These are phyloP conservation scores for Halcyon chelicuti DNA, from an alignment of 2,797 vertebrate species.

Conservation along the genomic window DNA sequence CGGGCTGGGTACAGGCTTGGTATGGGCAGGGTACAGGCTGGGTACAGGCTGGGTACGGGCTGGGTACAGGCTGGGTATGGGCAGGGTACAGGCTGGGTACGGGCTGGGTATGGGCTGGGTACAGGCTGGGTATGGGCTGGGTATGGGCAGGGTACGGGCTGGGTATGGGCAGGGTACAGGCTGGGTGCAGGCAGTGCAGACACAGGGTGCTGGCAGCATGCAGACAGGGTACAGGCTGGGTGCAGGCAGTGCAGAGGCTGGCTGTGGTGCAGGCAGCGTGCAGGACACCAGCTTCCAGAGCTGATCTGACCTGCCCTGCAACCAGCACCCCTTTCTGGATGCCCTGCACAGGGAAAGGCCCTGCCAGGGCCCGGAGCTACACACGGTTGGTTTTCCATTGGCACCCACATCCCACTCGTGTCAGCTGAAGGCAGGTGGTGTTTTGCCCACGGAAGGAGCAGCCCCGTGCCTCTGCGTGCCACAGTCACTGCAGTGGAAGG, in stretches of 20 bases:
- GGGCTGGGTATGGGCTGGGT: rapidly evolving
- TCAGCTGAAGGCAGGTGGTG: rapidly evolving
- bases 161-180: too few relatives aligned
- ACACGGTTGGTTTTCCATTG: rapidly evolving
- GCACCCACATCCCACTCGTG: background rate
- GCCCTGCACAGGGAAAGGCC: rapidly evolving
- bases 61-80: too few relatives aligned
- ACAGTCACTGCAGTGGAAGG: background rate
- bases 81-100: too few relatives aligned
- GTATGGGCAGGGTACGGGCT: too few relatives aligned
- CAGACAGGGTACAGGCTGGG: too few relatives aligned
- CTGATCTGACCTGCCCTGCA: background rate
- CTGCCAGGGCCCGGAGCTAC: background rate
- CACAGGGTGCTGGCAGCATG: too few relatives aligned
- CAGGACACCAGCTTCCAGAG: background rate
- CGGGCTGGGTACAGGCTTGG: too few relatives aligned
- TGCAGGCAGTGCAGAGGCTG: too few relatives aligned
- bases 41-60: background rate
- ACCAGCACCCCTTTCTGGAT: background rate
- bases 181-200: too few relatives aligned
- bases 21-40: background rate
- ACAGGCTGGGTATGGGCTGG: too few relatives aligned
- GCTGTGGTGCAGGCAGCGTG: background rate
- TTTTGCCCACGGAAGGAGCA: background rate
- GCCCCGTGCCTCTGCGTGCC: background rate